Evolutionary conservation across 2,113 vertebrate species (phyloP).

Genomic region (Myotis brandtii): DNA sequence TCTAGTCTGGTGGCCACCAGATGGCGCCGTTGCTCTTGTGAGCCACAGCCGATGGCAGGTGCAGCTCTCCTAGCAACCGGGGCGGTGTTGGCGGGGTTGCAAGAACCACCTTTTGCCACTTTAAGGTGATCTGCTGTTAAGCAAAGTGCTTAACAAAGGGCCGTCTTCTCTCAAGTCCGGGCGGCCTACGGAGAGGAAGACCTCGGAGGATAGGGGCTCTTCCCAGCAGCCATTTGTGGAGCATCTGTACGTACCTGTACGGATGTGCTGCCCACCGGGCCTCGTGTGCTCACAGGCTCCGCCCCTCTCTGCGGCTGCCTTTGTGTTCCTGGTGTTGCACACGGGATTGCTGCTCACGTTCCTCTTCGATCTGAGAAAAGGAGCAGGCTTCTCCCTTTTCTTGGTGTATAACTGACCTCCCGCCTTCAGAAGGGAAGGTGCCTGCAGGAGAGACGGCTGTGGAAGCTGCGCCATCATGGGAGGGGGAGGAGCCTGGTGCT

Average conservation of each 20-base stretch:
- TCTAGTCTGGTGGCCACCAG: neutral
- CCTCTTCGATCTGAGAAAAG: too few species aligned
- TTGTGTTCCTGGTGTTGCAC: neutral
- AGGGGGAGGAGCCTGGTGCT: neutral
- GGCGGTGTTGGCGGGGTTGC: neutral
- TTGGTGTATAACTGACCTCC: too few species aligned
- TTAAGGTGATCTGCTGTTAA: neutral
- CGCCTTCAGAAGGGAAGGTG: neutral
- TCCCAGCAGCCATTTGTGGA: neutral
- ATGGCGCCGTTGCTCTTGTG: neutral
- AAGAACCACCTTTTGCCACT: neutral
- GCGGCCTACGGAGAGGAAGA: neutral
- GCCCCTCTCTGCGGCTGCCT: neutral
- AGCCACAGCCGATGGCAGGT: neutral
- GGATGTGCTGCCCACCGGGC: neutral
- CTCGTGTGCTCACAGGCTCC: too few species aligned
- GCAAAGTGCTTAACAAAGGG: neutral
- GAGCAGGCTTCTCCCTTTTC: too few species aligned
- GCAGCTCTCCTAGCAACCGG: neutral
- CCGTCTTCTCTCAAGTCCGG: neutral
- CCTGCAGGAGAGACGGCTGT: neutral
- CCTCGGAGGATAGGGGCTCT: too few species aligned
- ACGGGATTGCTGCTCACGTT: neutral
- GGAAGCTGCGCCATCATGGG: accelerated
- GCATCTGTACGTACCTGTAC: neutral